Evolutionary conservation across 2,797 vertebrate species (phyloP).

Genomic region (Pangasius larnaudii): DNA sequence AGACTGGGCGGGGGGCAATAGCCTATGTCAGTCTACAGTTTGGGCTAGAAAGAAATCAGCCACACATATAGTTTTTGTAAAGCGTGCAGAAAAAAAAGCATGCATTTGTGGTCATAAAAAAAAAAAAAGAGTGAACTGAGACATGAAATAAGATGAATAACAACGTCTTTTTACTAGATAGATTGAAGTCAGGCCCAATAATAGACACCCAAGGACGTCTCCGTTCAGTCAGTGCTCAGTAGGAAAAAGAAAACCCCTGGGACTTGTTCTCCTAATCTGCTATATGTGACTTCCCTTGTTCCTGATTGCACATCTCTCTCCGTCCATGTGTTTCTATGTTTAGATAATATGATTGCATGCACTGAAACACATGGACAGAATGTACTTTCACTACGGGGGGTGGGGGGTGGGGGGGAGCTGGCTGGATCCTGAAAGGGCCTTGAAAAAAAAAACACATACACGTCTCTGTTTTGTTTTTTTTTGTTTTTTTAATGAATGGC

Average conservation of each 20-base stretch:
- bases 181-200: neutral
- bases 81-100: neutral
- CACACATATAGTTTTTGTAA: neutral
- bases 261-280: neutral
- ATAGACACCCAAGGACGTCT: neutral
- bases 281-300: neutral
- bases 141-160: neutral
- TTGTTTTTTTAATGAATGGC: neutral
- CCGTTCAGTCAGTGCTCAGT: neutral
- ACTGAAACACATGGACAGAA: neutral
- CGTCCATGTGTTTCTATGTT: neutral
- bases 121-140: neutral
- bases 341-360: conserved; percentile 11
- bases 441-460: neutral
- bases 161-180: neutral
- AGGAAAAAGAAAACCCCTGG: neutral
- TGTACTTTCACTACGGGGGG: neutral
- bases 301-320: neutral
- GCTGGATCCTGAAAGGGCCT: neutral
- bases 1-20: neutral
- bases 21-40: neutral
- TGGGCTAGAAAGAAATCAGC: neutral
- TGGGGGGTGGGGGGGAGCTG: neutral
- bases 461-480: neutral
- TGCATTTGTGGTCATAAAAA: neutral